These are phyloP conservation scores for Syndactyla subalaris DNA, from an alignment of 2,797 vertebrate genomes.

Conservation along the genomic window DNA sequence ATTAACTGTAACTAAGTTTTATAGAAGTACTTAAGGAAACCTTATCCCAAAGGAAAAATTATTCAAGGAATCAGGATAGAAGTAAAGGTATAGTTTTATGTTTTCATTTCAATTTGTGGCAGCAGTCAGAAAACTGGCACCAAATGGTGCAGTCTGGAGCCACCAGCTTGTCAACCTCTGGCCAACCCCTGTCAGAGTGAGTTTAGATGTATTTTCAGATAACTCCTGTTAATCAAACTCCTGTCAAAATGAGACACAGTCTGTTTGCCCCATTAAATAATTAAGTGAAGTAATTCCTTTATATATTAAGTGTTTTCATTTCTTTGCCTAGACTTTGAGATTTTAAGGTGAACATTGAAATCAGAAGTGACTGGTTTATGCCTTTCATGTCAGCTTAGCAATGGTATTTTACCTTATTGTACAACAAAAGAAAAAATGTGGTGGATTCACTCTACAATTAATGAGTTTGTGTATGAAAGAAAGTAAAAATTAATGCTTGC, in stretches of 20 bases:
- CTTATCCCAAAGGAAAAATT: background rate
- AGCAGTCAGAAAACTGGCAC: no score
- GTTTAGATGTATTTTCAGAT: background rate
- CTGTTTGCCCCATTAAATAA: background rate
- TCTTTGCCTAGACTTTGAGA: background rate
- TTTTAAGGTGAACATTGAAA: background rate
- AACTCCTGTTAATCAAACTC: background rate
- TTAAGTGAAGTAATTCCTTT: background rate
- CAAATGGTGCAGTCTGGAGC: no score
- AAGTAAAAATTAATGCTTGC: background rate
- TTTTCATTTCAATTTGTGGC: no score
- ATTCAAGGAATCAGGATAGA: background rate
- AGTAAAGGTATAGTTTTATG: background rate
- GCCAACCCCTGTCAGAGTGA: no score
- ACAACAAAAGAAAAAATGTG: background rate
- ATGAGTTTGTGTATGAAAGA: background rate
- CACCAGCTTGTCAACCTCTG: no score
- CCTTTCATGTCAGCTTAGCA: background rate
- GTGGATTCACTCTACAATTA: background rate
- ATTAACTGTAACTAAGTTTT: background rate
- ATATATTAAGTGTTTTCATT: background rate
- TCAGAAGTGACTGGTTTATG: background rate
- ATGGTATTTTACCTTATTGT: background rate
- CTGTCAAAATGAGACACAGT: background rate
- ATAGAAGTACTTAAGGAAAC: background rate